Conservation (phyloP, 2,113 vertebrate species). For the Cacatua alba region DNA sequence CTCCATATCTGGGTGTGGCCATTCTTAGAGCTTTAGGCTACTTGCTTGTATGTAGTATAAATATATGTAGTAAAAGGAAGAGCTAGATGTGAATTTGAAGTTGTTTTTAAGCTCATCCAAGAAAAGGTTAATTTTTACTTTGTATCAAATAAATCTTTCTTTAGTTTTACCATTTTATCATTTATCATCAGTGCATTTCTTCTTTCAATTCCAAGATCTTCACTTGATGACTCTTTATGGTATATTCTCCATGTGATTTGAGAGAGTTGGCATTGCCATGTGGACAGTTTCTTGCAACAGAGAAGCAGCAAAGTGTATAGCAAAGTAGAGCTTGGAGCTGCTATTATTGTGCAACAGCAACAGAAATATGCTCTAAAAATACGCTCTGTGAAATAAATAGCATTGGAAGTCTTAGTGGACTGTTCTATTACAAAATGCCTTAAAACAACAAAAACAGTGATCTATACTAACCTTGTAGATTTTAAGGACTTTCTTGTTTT, state of each 20-base stretch:
- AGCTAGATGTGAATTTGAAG: neutral
- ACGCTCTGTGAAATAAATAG: neutral
- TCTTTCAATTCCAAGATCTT: neutral
- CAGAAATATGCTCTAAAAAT: neutral
- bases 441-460: neutral
- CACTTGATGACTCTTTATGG: neutral
- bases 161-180: neutral
- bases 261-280: neutral
- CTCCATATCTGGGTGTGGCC: neutral
- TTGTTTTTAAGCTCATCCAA: neutral
- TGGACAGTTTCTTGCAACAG: neutral
- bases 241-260: neutral
- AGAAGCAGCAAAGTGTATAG: neutral
- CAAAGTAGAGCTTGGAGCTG: neutral
- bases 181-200: neutral
- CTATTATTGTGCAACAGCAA: neutral
- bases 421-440: neutral
- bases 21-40: neutral
- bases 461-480: neutral
- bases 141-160: neutral
- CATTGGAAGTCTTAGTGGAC: neutral
- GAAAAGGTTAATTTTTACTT: neutral
- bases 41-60: neutral
- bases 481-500: neutral
- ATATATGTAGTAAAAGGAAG: neutral